Evolutionary conservation across 2,888 invertebrate species (phyloP).

Genomic region (Brachylomia viminalis): DNA sequence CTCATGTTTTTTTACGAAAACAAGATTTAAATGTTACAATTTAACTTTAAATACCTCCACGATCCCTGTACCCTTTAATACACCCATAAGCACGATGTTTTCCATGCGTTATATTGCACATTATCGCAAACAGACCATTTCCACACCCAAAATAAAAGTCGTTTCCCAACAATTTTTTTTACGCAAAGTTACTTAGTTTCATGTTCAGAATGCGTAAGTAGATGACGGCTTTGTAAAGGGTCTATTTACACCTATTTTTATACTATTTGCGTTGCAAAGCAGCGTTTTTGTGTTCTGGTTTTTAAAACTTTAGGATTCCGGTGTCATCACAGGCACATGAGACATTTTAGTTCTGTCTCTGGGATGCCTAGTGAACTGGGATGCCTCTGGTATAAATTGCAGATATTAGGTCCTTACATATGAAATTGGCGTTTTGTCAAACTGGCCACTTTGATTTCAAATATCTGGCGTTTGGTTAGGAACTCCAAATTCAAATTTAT

Average conservation of each 20-base stretch:
- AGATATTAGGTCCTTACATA: too few species aligned
- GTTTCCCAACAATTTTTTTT: not conserved
- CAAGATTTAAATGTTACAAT: not conserved
- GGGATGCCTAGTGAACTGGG: not conserved
- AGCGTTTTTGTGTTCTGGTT: not conserved
- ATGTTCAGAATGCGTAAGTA: not conserved
- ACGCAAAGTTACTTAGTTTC: not conserved
- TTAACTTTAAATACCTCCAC: not conserved
- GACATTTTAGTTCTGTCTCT: not conserved
- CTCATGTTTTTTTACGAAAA: too few species aligned
- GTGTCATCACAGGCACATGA: not conserved
- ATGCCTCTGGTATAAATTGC: not conserved
- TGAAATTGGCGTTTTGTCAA: too few species aligned
- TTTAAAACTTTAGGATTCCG: not conserved
- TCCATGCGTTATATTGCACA: too few species aligned
- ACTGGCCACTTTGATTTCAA: too few species aligned
- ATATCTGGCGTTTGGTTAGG: too few species aligned
- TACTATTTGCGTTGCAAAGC: not conserved
- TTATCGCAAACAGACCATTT: too few species aligned
- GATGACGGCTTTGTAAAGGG: not conserved
- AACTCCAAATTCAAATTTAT: too few species aligned
- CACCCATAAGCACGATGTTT: not conserved
- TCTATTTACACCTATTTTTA: not conserved
- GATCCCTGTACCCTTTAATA: not conserved
- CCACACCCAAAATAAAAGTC: not conserved